A percentile compares a stretch with the other conserved stretches of the same genome.
These are phyloP conservation scores for Centrocercus urophasianus DNA, from an alignment of 2,113 vertebrate species.

Conservation along the genomic window DNA sequence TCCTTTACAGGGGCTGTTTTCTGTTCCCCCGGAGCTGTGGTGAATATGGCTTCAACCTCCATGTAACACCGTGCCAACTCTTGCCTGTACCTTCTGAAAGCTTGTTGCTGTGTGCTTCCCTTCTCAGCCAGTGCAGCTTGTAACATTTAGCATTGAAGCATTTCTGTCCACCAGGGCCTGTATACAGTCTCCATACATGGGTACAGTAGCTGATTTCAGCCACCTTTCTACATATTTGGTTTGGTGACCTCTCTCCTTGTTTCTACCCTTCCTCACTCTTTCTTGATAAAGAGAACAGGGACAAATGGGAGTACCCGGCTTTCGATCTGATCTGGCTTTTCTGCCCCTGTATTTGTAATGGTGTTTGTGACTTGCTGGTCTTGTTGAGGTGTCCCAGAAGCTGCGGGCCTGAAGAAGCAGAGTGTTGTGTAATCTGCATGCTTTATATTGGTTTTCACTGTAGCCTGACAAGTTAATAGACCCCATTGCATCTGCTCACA, in stretches of 20 bases:
- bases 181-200: too few relatives aligned
- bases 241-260: not conserved
- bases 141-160: too few relatives aligned
- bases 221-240: not conserved
- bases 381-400: not conserved
- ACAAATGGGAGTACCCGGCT: not conserved
- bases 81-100: not conserved
- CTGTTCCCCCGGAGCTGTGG: not conserved
- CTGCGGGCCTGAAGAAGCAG: not conserved
- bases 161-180: not conserved
- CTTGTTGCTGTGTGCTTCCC: not conserved
- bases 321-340: not conserved
- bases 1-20: not conserved
- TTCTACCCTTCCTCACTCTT: not conserved
- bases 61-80: not conserved
- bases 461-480: not conserved
- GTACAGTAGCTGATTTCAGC: not conserved
- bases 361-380: not conserved
- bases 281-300: too few relatives aligned
- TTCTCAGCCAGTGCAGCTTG: not conserved
- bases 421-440: rapidly evolving
- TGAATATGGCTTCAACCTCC: not conserved
- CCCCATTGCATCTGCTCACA: not conserved
- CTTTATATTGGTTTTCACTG: not conserved
- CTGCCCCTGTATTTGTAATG: not conserved